Evolutionary conservation across 2,797 vertebrate genomes (phyloP).

Genomic region (Nannoperca australis): DNA sequence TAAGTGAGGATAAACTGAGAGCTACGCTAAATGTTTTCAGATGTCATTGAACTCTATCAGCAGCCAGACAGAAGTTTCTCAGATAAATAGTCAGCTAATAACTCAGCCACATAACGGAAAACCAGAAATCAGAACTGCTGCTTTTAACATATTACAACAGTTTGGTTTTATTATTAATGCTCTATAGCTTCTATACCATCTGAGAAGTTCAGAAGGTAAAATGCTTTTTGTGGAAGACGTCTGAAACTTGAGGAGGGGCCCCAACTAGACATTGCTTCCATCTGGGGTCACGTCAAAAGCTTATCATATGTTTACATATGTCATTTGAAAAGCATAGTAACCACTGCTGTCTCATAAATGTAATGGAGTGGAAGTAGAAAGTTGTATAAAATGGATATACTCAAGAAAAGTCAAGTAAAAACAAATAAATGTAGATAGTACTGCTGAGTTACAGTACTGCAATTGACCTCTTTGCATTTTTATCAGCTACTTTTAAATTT

Average conservation of each 20-base stretch:
- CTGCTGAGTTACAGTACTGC: neutral
- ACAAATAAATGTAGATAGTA: neutral
- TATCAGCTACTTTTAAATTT: neutral
- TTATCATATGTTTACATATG: neutral
- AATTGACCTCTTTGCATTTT: neutral
- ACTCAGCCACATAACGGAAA: neutral
- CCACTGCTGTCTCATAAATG: neutral
- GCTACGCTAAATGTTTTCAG: conserved; percentile 50
- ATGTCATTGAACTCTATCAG: conserved; percentile 33
- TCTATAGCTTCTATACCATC: neutral
- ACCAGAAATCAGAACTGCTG: neutral
- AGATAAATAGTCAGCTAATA: neutral
- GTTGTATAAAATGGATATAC: too few relatives aligned
- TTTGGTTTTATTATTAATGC: neutral
- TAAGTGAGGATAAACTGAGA: conserved; percentile 22
- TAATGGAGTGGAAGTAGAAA: too few relatives aligned
- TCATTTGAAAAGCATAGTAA: neutral
- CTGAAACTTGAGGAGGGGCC: neutral
- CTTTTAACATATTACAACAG: neutral
- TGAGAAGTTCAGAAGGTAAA: neutral
- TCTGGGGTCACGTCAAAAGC: neutral
- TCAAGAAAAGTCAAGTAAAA: neutral
- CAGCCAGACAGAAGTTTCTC: neutral
- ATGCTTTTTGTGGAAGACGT: neutral
- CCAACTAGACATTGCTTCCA: neutral